Evolutionary conservation across 2,797 vertebrate genomes (phyloP).

Genomic region (Tragelaphus eurycerus): DNA sequence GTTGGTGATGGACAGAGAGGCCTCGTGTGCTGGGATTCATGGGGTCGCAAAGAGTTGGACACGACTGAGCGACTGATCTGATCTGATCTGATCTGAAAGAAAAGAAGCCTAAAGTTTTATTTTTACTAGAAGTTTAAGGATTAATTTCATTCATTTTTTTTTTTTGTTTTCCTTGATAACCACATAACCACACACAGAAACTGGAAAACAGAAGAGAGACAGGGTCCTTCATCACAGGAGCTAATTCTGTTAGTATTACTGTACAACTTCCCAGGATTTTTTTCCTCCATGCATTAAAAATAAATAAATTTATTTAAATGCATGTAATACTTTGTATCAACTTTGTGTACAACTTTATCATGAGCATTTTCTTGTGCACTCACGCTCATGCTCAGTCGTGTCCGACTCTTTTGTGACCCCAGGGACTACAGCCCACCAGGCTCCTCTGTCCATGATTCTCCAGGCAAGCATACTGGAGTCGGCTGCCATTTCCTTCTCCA

Average conservation of each 20-base stretch:
- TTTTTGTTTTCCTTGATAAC: neutral
- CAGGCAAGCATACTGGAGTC: neutral
- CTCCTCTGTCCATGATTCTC: neutral
- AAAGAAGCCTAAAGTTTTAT: neutral
- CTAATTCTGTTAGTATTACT: neutral
- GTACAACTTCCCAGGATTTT: neutral
- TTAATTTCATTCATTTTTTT: neutral
- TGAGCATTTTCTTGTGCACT: neutral
- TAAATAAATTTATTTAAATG: neutral
- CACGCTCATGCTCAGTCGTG: fast-evolving
- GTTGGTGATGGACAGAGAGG: too few relatives aligned
- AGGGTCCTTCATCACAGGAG: neutral
- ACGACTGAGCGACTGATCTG: too few relatives aligned
- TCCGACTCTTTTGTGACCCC: neutral
- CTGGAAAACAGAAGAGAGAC: neutral
- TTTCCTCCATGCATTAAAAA: neutral
- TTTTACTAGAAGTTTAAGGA: neutral
- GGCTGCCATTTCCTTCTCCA: neutral
- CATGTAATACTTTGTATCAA: neutral
- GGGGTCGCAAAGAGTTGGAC: too few relatives aligned
- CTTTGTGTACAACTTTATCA: neutral
- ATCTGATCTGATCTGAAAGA: neutral
- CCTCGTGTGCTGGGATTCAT: too few relatives aligned
- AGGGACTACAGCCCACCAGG: neutral
- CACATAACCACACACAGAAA: neutral